A percentile compares a stretch with the other conserved stretches of the same genome.
These are phyloP conservation scores for Antheraea mylitta DNA, from an alignment of 1,140 invertebrate species.

Conservation along the genomic window DNA sequence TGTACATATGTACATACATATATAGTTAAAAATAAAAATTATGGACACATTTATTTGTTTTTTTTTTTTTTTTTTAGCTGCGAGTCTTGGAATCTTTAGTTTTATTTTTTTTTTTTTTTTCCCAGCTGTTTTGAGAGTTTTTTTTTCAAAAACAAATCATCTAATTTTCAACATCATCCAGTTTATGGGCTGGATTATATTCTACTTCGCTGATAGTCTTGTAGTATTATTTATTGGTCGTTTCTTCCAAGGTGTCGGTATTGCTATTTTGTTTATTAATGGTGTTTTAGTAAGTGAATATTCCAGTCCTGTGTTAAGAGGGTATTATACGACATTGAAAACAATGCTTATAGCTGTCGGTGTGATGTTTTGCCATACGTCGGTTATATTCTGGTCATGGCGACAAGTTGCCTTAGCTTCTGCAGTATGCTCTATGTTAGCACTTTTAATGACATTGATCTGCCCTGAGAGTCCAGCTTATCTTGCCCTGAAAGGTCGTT, in stretches of 20 bases:
- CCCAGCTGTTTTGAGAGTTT: background rate
- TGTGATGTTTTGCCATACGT: background rate
- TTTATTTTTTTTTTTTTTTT: background rate
- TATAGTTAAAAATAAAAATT: no score
- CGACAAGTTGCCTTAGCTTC: background rate
- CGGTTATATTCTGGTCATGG: background rate
- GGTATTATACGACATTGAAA: background rate
- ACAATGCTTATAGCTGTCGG: background rate
- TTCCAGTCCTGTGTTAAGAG: background rate
- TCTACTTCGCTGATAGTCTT: background rate
- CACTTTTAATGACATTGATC: background rate
- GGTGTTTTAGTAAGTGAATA: background rate
- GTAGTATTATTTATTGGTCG: background rate
- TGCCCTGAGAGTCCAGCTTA: background rate
- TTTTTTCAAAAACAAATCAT: background rate
- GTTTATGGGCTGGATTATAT: background rate
- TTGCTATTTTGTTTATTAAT: background rate
- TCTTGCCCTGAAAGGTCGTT: background rate
- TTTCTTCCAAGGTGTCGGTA: background rate
- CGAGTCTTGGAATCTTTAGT: background rate
- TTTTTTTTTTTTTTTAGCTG: background rate
- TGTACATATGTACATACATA: no score
- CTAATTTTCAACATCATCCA: background rate
- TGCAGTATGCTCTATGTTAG: background rate
- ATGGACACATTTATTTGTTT: no score